Evolutionary conservation across 1,140 invertebrate species (phyloP).

Genomic region (Zaprionus africanus): DNA sequence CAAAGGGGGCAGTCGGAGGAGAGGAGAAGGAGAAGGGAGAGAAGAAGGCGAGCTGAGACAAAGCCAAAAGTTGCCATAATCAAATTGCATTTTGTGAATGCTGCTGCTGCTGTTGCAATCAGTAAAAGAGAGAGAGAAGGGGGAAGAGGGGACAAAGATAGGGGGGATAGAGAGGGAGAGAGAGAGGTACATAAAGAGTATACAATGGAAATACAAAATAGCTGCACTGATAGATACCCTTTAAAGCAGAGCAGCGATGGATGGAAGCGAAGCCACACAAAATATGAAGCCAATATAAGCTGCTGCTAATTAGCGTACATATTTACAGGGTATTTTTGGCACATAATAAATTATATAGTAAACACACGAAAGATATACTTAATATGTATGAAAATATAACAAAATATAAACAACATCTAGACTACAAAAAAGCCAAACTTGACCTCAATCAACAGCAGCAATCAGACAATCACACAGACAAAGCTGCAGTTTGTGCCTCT

Average conservation of each 20-base stretch:
- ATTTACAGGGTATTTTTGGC: too few relatives aligned
- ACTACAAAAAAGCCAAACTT: neutral
- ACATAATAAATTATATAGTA: too few relatives aligned
- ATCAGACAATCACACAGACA: neutral
- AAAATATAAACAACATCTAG: too few relatives aligned
- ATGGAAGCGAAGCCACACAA: too few relatives aligned
- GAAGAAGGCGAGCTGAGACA: slow-evolving; percentile 53
- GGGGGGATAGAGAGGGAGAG: slow-evolving; percentile 2
- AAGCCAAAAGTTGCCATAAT: slow-evolving; percentile 68
- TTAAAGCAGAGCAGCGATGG: too few relatives aligned
- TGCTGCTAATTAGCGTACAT: too few relatives aligned
- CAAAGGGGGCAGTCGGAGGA: neutral
- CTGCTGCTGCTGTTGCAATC: slow-evolving; percentile 59
- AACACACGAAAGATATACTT: too few relatives aligned
- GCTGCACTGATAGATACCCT: neutral
- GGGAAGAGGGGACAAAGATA: neutral
- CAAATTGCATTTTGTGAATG: slow-evolving; percentile 74
- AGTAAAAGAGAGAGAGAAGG: slow-evolving; percentile 23
- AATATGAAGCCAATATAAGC: too few relatives aligned
- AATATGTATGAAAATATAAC: too few relatives aligned
- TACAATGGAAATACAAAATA: neutral
- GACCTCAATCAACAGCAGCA: neutral
- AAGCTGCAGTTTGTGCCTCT: neutral
- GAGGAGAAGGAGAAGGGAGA: neutral
- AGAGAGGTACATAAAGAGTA: neutral